Base-by-base conservation (phyloP, 2,113 vertebrate genomes). In the Ceyx cyanopectus region DNA sequence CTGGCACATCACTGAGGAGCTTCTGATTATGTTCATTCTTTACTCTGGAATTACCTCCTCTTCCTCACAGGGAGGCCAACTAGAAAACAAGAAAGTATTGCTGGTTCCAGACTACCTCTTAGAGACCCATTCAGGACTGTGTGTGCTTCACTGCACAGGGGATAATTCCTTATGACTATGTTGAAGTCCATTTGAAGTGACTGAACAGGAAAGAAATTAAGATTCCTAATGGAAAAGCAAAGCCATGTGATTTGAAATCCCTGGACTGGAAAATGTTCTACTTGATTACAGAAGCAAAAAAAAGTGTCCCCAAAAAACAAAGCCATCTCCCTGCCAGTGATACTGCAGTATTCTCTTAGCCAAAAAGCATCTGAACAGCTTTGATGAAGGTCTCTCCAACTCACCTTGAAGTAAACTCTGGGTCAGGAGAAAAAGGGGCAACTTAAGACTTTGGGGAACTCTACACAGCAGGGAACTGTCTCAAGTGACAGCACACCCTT, bases 151-250 rank as follows among this genome's bases (percentile, higher is more conserved):
- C 53, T 88, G 73, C 69, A 78, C 24, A 29, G 24, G 43, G 61
- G n/a, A 79, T 84, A 90, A 85, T 54, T 43, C 37, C 77, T 78
- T 69, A 73, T 57, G 76, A 65, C 62, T 79, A 6, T 18, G 23
- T 11, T 67, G 19, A 70, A 92, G 32, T 46, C 69, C 58, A 34
- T 62, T 48, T 87, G 75, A 93, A 84, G 70, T 91, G 67, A 91
- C 43, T 74, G 60, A 85, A 87, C 20, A 63, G 82, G 75, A 85
- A 87, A 85, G 57, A 37, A 89, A 93, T 74, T 60, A 37, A 89
- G 34, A 60, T 83, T 70, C 62, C 69, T 85, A 91, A 89, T 23
- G 32, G 41, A 58, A 87, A 90, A 81, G 65, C 66, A 89, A 92
- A 92, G 79, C 53, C 72, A 23, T 43, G 29, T 69, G 40, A 90